phyloP scores from a whole-genome alignment of 2,113 vertebrate species.

The Amphiprion ocellaris region DNA sequence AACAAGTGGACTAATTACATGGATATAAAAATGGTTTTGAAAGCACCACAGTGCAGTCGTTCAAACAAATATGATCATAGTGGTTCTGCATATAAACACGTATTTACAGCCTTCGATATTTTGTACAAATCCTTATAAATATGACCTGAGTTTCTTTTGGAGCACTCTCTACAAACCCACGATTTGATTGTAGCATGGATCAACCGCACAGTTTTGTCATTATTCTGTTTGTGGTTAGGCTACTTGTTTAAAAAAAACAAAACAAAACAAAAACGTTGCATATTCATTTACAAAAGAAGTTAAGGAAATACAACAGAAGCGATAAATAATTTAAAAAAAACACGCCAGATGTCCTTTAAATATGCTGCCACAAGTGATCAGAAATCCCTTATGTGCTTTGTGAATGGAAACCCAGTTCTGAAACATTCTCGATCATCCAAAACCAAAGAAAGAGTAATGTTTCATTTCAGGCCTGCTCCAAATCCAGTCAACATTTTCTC shows the following conservation, averaged over 20 bases:
- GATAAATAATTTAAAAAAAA: conserved; percentile 84
- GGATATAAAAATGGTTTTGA: conserved; percentile 78
- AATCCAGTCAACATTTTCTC: conserved; percentile 54
- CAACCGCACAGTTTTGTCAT: conserved; percentile 72
- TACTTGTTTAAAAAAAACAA: conserved; percentile 34
- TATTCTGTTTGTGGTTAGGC: conserved; percentile 58
- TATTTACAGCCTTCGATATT: conserved; percentile 87
- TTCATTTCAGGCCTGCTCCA: conserved; percentile 62
- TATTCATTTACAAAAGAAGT: conserved; percentile 77
- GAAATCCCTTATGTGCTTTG: conserved; percentile 78
- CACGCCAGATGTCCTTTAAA: conserved; percentile 83
- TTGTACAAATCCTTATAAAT: conserved; percentile 88
- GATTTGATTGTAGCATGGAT: conserved; percentile 61
- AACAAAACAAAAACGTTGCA: conserved; percentile 57
- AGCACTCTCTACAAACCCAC: conserved; percentile 67
- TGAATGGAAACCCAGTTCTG: conserved; percentile 54
- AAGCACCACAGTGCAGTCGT: conserved; percentile 79
- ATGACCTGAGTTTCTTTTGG: conserved; percentile 84
- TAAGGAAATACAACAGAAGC: conserved; percentile 74
- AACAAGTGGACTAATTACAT: conserved; percentile 83
- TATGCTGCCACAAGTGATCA: conserved; percentile 76
- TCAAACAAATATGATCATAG: conserved; percentile 83
- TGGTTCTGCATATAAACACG: conserved; percentile 86
- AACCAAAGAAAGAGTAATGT: conserved; percentile 46
- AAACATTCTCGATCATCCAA: conserved; percentile 66